Percentiles rank a stretch among this genome's conserved stretches.
Conservation (phyloP, 2,113 vertebrate species). For the Uria lomvia region DNA sequence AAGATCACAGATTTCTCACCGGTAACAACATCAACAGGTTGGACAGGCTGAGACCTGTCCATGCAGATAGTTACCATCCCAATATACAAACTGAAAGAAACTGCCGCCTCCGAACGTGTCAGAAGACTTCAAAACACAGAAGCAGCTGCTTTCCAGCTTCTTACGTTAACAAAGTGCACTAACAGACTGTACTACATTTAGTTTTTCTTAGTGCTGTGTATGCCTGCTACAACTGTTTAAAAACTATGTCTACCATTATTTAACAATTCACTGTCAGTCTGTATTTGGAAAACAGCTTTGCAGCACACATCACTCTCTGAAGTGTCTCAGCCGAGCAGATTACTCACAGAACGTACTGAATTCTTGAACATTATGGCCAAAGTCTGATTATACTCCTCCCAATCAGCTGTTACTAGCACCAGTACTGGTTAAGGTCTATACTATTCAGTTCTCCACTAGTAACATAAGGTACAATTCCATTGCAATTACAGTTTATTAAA, state of each 20-base stretch:
- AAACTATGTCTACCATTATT: neutral
- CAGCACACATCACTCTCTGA: neutral
- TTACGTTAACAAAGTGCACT: neutral
- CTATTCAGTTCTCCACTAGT: neutral
- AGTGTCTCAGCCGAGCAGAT: neutral
- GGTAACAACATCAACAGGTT: neutral
- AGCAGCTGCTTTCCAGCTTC: neutral
- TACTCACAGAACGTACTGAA: neutral
- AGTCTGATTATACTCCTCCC: neutral
- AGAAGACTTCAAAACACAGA: neutral
- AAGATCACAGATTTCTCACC: neutral
- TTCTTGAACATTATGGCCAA: neutral
- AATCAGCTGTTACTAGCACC: neutral
- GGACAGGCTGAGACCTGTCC: neutral
- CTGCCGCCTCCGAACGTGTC: neutral
- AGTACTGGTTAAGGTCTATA: neutral
- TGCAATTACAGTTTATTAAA: neutral
- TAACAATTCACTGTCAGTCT: neutral
- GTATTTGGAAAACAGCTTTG: neutral
- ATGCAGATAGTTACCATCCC: neutral
- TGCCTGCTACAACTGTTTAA: neutral
- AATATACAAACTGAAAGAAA: neutral
- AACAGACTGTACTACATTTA: neutral
- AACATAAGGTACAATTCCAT: neutral
- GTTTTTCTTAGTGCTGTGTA: neutral